phyloP scores from a whole-genome alignment of 2,888 invertebrate genomes.

The Lordiphosa fenestrarum region DNA sequence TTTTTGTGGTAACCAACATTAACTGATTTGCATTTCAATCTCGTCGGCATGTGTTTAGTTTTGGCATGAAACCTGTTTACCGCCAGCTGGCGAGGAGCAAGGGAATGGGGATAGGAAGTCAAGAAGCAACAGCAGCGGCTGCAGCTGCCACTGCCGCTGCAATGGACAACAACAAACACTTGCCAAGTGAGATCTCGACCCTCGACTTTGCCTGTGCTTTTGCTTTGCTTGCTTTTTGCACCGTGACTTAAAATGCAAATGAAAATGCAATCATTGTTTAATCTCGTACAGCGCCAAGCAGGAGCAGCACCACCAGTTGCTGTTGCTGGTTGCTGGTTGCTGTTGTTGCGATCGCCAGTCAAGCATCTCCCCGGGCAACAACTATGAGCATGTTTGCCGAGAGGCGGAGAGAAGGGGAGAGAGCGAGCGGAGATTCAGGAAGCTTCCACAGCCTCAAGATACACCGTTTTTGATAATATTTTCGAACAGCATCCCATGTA shows the following conservation, averaged over 20 bases:
- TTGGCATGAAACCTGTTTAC: conserved; percentile 57
- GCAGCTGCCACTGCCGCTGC: conserved; percentile 18
- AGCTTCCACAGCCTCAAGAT: conserved; percentile 59
- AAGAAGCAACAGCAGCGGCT: conserved; percentile 23
- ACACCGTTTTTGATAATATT: conserved; percentile 72
- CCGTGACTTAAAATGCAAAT: conserved; percentile 74
- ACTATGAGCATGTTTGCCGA: conserved; percentile 20
- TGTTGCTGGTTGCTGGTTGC: conserved; percentile 12
- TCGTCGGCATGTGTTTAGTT: conserved; percentile 70
- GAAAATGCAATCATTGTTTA: conserved; percentile 74
- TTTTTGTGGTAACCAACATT: conserved; percentile 36
- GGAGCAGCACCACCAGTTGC: conserved; percentile 21
- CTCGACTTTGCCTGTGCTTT: conserved; percentile 59
- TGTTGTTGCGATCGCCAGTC: conserved; percentile 60
- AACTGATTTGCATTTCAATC: conserved; percentile 72
- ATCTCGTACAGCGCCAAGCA: conserved; percentile 62
- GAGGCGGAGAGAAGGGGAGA: conserved; percentile 23
- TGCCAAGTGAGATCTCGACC: conserved; percentile 70
- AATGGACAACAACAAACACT: conserved; percentile 41
- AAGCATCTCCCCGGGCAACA: conserved; percentile 43
- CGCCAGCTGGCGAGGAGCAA: neutral
- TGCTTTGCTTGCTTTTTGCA: conserved; percentile 48
- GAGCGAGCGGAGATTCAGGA: conserved; percentile 54
- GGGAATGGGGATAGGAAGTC: conserved; percentile 5
- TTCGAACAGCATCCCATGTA: conserved; percentile 11